Evolutionary conservation across 2,113 vertebrate species (phyloP).

Genomic region (Carlito syrichta): DNA sequence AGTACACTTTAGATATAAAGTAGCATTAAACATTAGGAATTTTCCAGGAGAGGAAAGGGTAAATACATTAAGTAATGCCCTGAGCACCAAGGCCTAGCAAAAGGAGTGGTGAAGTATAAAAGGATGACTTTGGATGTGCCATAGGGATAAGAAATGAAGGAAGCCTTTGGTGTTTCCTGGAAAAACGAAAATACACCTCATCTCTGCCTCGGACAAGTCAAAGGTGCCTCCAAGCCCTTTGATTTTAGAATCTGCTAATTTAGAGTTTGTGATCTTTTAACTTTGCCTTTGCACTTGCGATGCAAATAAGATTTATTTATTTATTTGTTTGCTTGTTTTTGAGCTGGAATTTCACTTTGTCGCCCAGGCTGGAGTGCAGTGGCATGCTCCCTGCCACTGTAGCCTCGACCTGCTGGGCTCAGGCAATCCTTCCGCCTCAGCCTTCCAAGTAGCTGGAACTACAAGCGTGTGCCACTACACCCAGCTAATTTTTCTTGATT

Average conservation of each 20-base stretch:
- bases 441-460: too few relatives aligned
- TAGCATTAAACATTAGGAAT: background rate
- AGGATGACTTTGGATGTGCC: background rate
- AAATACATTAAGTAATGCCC: background rate
- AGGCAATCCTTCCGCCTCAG: too few relatives aligned
- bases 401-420: too few relatives aligned
- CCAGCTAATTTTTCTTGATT: too few relatives aligned
- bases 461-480: too few relatives aligned
- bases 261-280: background rate
- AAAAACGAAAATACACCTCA: background rate
- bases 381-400: too few relatives aligned
- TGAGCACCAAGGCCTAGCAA: background rate
- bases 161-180: background rate
- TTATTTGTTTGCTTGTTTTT: too few relatives aligned
- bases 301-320: constrained; percentile 16
- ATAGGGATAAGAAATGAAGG: background rate
- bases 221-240: background rate
- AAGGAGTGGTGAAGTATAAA: background rate
- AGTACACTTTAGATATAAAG: background rate
- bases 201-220: background rate
- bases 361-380: too few relatives aligned
- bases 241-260: background rate
- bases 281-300: background rate
- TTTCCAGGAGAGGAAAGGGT: background rate
- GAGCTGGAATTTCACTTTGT: too few relatives aligned